phyloP scores from a whole-genome alignment of 2,888 invertebrate species.

The Ectemnius continuus region DNA sequence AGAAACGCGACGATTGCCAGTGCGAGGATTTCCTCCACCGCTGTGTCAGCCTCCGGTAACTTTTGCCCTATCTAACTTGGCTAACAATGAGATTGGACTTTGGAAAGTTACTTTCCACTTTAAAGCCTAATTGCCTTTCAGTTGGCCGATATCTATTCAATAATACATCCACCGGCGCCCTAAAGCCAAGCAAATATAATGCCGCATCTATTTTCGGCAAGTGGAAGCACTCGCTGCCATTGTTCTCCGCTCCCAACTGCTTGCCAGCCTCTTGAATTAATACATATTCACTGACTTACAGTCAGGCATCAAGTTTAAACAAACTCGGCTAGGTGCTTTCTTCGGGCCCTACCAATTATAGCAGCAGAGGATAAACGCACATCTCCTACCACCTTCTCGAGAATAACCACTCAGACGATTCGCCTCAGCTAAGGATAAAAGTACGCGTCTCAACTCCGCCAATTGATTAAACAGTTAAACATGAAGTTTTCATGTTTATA shows the following conservation, averaged over 20 bases:
- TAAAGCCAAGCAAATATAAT: too few relatives aligned
- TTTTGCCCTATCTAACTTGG: too few relatives aligned
- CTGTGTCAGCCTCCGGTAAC: too few relatives aligned
- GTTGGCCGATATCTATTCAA: too few relatives aligned
- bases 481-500: too few relatives aligned
- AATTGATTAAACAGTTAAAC: constrained; percentile 6
- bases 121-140: too few relatives aligned
- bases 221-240: background rate
- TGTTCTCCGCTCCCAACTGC: background rate
- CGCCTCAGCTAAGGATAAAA: constrained; percentile 7
- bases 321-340: constrained; percentile 9
- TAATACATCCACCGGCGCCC: too few relatives aligned
- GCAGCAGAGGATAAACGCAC: constrained; percentile 26
- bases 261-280: background rate
- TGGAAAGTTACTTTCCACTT: too few relatives aligned
- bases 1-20: too few relatives aligned
- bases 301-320: background rate
- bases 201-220: too few relatives aligned
- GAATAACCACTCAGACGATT: constrained; percentile 33
- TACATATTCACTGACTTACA: background rate
- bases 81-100: too few relatives aligned
- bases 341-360: constrained; percentile 39
- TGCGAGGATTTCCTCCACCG: too few relatives aligned
- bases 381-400: constrained; percentile 27
- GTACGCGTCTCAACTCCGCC: background rate